A percentile compares a stretch with the other conserved stretches of the same genome.
Conservation (phyloP, 1,140 invertebrate species). For the Papilio dardanus region DNA sequence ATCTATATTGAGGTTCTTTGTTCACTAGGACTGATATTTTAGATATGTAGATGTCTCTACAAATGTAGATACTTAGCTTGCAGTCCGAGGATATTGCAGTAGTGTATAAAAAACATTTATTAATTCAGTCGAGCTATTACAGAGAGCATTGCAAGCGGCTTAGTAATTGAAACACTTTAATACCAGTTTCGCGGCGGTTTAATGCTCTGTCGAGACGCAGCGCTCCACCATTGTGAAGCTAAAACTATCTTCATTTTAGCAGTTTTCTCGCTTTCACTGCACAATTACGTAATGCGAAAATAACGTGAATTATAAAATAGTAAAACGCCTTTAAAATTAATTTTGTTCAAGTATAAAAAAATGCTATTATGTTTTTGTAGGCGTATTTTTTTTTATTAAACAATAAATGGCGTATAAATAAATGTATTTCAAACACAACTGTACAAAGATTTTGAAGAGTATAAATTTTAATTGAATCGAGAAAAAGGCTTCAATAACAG, state of each 20-base stretch:
- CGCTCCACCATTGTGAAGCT: too few species aligned
- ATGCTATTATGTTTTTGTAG: background rate
- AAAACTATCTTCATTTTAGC: background rate
- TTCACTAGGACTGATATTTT: too few species aligned
- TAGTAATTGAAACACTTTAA: constrained; percentile 4
- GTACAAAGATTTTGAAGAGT: background rate
- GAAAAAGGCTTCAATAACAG: background rate
- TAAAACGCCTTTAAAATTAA: background rate
- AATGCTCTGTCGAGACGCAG: too few species aligned
- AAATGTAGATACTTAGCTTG: too few species aligned
- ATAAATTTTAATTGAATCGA: constrained; percentile 14
- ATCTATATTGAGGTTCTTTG: too few species aligned
- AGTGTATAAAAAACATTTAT: too few species aligned
- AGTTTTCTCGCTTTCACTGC: background rate
- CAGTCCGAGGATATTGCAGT: too few species aligned
- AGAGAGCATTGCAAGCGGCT: background rate
- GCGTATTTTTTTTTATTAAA: background rate
- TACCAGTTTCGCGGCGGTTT: background rate
- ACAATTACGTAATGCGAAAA: too few species aligned
- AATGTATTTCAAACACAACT: background rate
- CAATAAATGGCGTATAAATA: background rate
- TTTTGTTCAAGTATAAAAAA: background rate
- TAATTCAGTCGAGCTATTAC: background rate
- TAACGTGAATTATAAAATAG: too few species aligned
- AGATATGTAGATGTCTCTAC: too few species aligned